phyloP scores from a whole-genome alignment of 2,797 vertebrate genomes.

The Onychomys torridus region DNA sequence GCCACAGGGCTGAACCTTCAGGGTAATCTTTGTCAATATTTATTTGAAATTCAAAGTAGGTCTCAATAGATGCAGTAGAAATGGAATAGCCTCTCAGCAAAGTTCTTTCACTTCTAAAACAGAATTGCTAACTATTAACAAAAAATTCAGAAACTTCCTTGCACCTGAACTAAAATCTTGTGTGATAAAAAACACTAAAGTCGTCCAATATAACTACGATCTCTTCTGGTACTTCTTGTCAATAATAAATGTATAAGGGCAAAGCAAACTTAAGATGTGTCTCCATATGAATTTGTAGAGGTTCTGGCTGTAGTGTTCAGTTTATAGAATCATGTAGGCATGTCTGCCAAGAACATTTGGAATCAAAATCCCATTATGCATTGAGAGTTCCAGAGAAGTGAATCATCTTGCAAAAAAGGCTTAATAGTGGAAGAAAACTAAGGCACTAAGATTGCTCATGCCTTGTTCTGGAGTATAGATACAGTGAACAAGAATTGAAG shows the following conservation, averaged over 20 bases:
- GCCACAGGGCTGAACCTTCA: not conserved
- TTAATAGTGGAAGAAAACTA: not conserved
- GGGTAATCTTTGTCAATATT: not conserved
- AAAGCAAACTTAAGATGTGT: not conserved
- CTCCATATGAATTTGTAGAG: not conserved
- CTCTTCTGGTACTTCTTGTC: not conserved
- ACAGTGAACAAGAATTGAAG: not conserved
- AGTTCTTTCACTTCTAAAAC: not conserved
- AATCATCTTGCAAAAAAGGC: not conserved
- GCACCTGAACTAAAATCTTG: not conserved
- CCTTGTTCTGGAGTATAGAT: not conserved
- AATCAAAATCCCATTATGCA: not conserved
- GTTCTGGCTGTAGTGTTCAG: not conserved
- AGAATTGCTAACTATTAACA: not conserved
- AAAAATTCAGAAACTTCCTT: not conserved
- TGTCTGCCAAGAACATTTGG: not conserved
- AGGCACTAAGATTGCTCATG: not conserved
- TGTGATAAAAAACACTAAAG: not conserved
- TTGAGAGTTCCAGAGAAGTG: not conserved
- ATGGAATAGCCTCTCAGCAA: not conserved
- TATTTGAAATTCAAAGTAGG: constrained; percentile 21
- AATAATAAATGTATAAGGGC: not conserved
- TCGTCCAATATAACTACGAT: not conserved
- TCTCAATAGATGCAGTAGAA: not conserved
- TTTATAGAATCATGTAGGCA: not conserved